Conservation (phyloP, 2,797 vertebrate genomes). For the Dryobates pubescens region DNA sequence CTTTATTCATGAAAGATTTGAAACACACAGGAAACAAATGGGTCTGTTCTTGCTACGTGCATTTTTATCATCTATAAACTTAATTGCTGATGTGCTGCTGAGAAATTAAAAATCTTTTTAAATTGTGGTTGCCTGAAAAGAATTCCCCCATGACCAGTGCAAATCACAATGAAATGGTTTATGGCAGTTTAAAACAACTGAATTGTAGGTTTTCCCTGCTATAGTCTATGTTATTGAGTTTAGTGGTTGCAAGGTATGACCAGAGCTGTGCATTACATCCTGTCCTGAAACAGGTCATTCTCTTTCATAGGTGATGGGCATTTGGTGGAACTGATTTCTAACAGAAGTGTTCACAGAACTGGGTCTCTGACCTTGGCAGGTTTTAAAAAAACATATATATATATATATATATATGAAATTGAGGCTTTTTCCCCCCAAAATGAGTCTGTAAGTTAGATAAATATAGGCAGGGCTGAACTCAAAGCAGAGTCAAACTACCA, state of each 20-base stretch:
- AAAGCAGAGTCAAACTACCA: slow-evolving; percentile 62
- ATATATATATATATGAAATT: not conserved
- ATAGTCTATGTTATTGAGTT: not conserved
- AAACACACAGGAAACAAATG: slow-evolving; percentile 36
- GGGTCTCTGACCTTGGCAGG: slow-evolving; percentile 16
- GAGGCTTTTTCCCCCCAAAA: slow-evolving; percentile 1
- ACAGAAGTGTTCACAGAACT: slow-evolving; percentile 34
- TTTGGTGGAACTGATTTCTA: slow-evolving; percentile 52
- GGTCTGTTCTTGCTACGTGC: not conserved
- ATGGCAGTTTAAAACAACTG: slow-evolving; percentile 43
- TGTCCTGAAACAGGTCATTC: slow-evolving; percentile 21
- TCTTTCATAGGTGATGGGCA: slow-evolving; percentile 19
- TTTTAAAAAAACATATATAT: slow-evolving; percentile 25
- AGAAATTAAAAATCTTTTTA: not conserved
- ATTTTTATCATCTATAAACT: slow-evolving; percentile 23
- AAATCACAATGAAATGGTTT: slow-evolving; percentile 5
- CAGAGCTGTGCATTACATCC: not conserved
- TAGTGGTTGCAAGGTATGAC: slow-evolving; percentile 33
- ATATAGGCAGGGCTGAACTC: slow-evolving; percentile 51
- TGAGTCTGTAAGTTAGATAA: slow-evolving; percentile 64
- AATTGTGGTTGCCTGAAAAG: not conserved
- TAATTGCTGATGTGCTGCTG: slow-evolving; percentile 41
- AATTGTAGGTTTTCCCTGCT: slow-evolving; percentile 9
- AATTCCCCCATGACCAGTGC: not conserved
- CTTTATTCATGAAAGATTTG: slow-evolving; percentile 52